Evolutionary conservation across 2,888 invertebrate genomes (phyloP), one percentile per base, ranked within the genome.

Genomic region (Metopia argyrocephala): DNA sequence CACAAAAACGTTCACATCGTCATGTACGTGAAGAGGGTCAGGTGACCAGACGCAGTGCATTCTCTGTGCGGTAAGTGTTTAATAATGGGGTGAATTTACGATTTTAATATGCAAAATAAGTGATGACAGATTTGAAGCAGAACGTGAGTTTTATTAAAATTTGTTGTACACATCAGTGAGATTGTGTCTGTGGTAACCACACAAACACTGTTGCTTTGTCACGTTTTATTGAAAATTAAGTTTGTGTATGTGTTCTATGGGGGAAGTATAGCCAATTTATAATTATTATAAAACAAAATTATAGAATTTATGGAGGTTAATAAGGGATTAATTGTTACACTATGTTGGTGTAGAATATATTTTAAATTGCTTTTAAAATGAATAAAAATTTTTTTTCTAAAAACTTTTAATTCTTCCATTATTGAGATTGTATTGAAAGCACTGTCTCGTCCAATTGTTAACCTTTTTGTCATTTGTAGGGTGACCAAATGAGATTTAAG

Each of bases 1-100:
- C 92, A 84, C 94, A 96, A 15, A 97, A 95, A 88, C 96, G 96
- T 88, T 93, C 95, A 66, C 90, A 93, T 85, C 94, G 90, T n/a
- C 92, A 93, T 2, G 88, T 95, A 7, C 92, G 96, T 86, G 93
- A 93, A 88, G 94, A 94, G 61, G 91, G 91, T 3, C 91, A 91
- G 83, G 89, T 92, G 69, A 94, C 94, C 82, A 93, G 97, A 27
- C 92, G 95, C 82, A 98, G 98, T 69, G 96, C 97, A 12, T 94
- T 97, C 87, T 95, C 96, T 85, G 95, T 98, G 65, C 92, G 93
- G 93, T 93, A 85, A 87, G 86, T 82, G 18, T 50, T 52, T 31
- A 54, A 50, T 46, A 25, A 38, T 38, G 15, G 1, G 38, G 12
- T 38, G 28, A 31, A 50, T 46, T 69, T 59, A 38, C 9, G n/a